Percentiles rank a stretch among this genome's conserved stretches.
These are phyloP conservation scores for Ptilorrhoa leucosticta DNA, from an alignment of 2,113 vertebrate genomes.

Conservation along the genomic window DNA sequence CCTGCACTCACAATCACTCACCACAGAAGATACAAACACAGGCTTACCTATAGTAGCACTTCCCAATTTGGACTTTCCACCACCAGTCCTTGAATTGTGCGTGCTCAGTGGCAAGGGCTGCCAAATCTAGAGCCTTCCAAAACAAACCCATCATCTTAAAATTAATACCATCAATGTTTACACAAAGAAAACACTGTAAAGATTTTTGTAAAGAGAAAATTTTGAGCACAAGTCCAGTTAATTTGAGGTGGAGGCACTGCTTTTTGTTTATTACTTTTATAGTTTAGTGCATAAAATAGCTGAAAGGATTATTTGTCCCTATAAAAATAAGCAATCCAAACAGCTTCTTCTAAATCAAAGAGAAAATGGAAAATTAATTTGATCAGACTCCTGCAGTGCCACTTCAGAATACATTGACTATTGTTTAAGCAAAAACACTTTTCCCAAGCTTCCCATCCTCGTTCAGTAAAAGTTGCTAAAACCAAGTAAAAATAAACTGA, in stretches of 20 bases:
- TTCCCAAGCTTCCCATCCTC: not conserved
- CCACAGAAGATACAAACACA: not conserved
- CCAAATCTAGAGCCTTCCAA: constrained; percentile 92
- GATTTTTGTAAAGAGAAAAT: not conserved
- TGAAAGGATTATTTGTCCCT: not conserved
- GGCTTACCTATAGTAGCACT: constrained; percentile 94
- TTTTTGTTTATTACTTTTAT: not conserved
- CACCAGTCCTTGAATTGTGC: constrained; percentile 98
- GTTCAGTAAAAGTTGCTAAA: not conserved
- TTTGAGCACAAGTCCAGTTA: not conserved
- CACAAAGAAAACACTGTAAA: not conserved
- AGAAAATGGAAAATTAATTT: not conserved
- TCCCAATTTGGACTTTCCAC: constrained; percentile 98
- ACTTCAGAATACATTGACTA: not conserved
- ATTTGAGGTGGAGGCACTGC: not conserved
- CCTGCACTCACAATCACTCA: not conserved
- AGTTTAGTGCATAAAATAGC: not conserved
- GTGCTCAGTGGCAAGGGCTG: constrained; percentile 90
- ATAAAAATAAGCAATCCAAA: not conserved
- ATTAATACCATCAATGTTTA: not conserved
- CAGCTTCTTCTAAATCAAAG: not conserved
- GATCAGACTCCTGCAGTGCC: not conserved
- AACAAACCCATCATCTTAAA: constrained; percentile 53
- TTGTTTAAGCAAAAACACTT: not conserved
- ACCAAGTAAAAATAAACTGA: not conserved